These are phyloP conservation scores for Stenotaenia linearis DNA, from an alignment of 2,888 invertebrate genomes.

Conservation along the genomic window DNA sequence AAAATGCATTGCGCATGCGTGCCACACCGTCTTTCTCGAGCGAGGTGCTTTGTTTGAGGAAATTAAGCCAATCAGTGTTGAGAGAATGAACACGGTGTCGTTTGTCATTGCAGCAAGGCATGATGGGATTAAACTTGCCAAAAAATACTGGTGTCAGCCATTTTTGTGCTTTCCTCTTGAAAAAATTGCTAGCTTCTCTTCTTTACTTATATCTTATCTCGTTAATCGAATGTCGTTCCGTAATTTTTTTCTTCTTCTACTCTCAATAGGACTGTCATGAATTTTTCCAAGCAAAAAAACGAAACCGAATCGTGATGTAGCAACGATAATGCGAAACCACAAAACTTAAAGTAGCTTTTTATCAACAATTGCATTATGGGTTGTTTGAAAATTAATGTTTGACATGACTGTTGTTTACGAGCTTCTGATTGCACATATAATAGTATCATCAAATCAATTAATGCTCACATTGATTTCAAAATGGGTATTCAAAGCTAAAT, in stretches of 20 bases:
- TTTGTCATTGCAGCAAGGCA: neutral
- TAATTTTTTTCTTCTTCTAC: neutral
- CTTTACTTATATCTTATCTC: neutral
- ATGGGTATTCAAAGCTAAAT: neutral
- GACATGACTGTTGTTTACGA: too few relatives aligned
- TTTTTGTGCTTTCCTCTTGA: neutral
- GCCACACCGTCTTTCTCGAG: neutral
- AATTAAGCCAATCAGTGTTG: slow-evolving; percentile 10
- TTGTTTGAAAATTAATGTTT: neutral
- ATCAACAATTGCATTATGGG: too few relatives aligned
- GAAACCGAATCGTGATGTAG: neutral
- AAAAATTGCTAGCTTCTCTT: neutral
- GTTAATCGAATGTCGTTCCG: neutral
- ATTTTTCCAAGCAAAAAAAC: neutral
- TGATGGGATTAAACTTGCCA: slow-evolving; percentile 10
- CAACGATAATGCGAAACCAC: neutral
- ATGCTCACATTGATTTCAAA: neutral
- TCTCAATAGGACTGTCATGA: neutral
- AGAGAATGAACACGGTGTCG: slow-evolving; percentile 11
- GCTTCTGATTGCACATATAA: neutral
- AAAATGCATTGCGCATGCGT: neutral
- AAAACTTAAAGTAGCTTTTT: neutral
- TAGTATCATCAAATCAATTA: neutral
- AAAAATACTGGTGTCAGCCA: slow-evolving; percentile 5
- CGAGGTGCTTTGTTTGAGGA: neutral